Evolutionary conservation across 2,797 vertebrate genomes (phyloP).

Genomic region (Lophotriccus pileatus): DNA sequence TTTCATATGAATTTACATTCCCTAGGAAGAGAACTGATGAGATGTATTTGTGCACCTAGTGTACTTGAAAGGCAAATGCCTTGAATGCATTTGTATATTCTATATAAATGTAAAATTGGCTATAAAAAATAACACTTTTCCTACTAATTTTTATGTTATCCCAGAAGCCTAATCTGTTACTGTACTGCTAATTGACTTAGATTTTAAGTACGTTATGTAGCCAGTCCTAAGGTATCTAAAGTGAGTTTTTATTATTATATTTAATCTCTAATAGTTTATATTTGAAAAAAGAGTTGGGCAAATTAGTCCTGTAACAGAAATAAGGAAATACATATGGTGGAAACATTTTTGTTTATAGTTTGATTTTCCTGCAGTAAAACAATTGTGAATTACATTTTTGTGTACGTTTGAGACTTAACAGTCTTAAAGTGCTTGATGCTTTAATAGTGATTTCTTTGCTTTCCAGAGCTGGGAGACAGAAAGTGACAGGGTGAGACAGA

Average conservation of each 20-base stretch:
- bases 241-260: not conserved
- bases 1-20: not conserved
- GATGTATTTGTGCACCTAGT: not conserved
- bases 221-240: not conserved
- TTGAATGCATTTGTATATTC: not conserved
- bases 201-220: not conserved
- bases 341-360: not conserved
- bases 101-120: not conserved
- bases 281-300: not conserved
- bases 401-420: not conserved
- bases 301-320: not conserved
- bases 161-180: not conserved
- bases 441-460: not conserved
- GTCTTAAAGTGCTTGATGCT: not conserved
- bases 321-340: not conserved
- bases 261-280: not conserved
- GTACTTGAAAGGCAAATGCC: not conserved
- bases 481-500: slow-evolving; percentile 94
- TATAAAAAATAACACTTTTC: not conserved
- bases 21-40: not conserved
- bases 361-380: not conserved
- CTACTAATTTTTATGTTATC: not conserved
- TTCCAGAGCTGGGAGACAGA: slow-evolving; percentile 96
- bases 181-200: not conserved
- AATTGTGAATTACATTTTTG: not conserved